Evolutionary conservation across 2,888 invertebrate species (phyloP).

Genomic region (Drosophila longiperda): DNA sequence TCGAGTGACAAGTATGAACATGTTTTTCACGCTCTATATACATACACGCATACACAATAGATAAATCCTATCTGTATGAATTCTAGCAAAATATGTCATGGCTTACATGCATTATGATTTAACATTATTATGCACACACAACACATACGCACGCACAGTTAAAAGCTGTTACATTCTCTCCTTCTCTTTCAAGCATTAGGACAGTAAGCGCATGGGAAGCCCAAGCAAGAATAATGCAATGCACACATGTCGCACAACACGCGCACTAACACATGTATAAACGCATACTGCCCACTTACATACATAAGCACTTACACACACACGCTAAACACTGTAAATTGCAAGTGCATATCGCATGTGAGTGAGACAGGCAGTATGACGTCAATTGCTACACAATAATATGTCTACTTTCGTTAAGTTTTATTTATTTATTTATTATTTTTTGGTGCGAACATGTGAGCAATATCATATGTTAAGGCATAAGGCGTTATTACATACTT

Average conservation of each 20-base stretch:
- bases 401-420: slow-evolving; percentile 33
- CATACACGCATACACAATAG: slow-evolving; percentile 18
- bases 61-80: slow-evolving; percentile 44
- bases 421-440: neutral
- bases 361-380: slow-evolving; percentile 55
- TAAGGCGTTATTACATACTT: slow-evolving; percentile 10
- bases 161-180: slow-evolving; percentile 54
- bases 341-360: slow-evolving; percentile 58
- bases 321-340: slow-evolving; percentile 49
- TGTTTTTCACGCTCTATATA: slow-evolving; percentile 41
- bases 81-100: slow-evolving; percentile 40
- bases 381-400: slow-evolving; percentile 65
- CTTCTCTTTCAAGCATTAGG: slow-evolving; percentile 12
- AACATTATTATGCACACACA: slow-evolving; percentile 50
- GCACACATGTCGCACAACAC: slow-evolving; percentile 63
- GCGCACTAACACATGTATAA: slow-evolving; percentile 65
- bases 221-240: slow-evolving; percentile 72
- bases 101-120: slow-evolving; percentile 68
- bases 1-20: slow-evolving; percentile 16
- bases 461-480: slow-evolving; percentile 9
- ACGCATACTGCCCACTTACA: slow-evolving; percentile 48
- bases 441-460: neutral
- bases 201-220: slow-evolving; percentile 52
- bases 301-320: slow-evolving; percentile 7
- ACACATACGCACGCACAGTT: slow-evolving; percentile 9